Evolutionary conservation across 2,113 vertebrate species (phyloP).

Genomic region (Ageneiosus marmoratus): DNA sequence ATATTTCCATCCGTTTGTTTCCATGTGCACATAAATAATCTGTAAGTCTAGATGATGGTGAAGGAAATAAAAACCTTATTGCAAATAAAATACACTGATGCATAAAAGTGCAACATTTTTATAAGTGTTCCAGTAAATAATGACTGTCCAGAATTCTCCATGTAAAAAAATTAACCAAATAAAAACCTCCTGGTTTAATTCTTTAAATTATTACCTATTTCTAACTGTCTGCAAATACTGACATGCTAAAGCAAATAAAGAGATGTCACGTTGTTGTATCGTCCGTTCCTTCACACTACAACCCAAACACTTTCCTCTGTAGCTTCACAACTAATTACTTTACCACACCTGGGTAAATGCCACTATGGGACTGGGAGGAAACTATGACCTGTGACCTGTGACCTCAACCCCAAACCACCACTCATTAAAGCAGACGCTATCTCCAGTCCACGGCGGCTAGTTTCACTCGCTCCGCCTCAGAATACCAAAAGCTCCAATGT

Average conservation of each 20-base stretch:
- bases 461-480: slow-evolving; percentile 1
- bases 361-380: slow-evolving; percentile 32
- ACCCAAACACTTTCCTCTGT: not conserved
- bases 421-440: slow-evolving; percentile 24
- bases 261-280: not conserved
- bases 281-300: not conserved
- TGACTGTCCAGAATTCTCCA: no score
- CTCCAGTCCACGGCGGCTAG: not conserved
- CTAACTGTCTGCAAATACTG: not conserved
- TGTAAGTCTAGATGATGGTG: no score
- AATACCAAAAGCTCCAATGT: slow-evolving; percentile 18
- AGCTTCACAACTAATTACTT: slow-evolving; percentile 1
- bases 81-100: no score
- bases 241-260: not conserved
- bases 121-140: no score
- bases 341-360: slow-evolving; percentile 22
- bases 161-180: no score
- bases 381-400: slow-evolving; percentile 37
- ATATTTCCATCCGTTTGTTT: no score
- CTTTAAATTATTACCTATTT: not conserved
- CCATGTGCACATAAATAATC: no score
- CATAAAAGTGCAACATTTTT: no score
- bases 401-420: slow-evolving; percentile 28
- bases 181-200: no score
- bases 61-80: no score